A percentile compares a stretch with the other conserved stretches of the same genome.
Conservation (phyloP, 2,113 vertebrate genomes). For the Cranoglanis bouderius region DNA sequence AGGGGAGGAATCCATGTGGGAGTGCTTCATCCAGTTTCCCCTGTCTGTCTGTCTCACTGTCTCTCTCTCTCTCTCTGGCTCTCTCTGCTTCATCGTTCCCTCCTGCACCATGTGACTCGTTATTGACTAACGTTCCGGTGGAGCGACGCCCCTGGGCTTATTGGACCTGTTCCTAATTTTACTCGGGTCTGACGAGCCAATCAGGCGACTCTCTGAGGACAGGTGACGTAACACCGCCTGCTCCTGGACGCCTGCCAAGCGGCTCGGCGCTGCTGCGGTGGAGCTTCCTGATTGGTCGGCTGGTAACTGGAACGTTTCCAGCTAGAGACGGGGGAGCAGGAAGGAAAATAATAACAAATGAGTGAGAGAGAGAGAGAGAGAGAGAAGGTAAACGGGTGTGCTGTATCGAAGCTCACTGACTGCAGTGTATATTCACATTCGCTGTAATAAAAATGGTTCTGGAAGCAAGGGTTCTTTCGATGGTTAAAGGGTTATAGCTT, state of each 20-base stretch:
- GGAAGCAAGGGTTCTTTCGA: background rate
- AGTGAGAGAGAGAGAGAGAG: conserved; percentile 39
- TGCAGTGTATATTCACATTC: background rate
- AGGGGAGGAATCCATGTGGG: conserved; percentile 43
- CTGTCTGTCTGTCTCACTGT: background rate
- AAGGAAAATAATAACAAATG: conserved; percentile 57
- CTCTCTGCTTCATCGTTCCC: conserved; percentile 25
- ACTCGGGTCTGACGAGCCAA: conserved; percentile 61
- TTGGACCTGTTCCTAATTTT: conserved; percentile 66
- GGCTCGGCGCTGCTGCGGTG: conserved; percentile 63
- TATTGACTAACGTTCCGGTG: conserved; percentile 54
- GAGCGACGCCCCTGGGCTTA: conserved; percentile 52
- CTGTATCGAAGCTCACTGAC: background rate
- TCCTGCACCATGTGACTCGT: conserved; percentile 45
- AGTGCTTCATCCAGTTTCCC: conserved; percentile 2
- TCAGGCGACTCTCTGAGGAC: conserved; percentile 53
- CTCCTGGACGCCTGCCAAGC: conserved; percentile 62
- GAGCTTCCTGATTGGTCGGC: conserved; percentile 63
- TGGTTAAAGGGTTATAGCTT: background rate
- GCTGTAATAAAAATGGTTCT: background rate
- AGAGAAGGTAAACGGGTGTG: background rate
- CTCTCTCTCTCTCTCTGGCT: background rate
- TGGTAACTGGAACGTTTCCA: conserved; percentile 59
- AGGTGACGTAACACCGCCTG: conserved; percentile 64
- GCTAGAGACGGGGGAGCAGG: conserved; percentile 47